These are phyloP conservation scores for Myiopsitta monachus DNA, from an alignment of 2,113 vertebrate genomes.

Conservation along the genomic window DNA sequence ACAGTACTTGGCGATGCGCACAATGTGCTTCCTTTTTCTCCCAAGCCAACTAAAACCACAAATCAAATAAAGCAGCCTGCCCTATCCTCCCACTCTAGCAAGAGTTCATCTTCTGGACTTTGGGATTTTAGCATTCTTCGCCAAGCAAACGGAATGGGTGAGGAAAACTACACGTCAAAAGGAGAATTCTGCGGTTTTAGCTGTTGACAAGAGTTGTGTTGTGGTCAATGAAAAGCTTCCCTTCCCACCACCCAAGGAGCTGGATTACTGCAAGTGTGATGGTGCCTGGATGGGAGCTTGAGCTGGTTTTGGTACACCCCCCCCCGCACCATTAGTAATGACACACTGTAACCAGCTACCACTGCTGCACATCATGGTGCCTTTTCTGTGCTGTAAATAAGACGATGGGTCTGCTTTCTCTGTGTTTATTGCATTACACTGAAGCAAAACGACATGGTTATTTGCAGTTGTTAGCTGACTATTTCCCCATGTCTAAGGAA, in stretches of 20 bases:
- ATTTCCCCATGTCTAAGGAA: neutral
- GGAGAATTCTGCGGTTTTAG: neutral
- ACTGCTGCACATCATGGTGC: rapidly evolving
- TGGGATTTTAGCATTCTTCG: neutral
- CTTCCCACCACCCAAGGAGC: neutral
- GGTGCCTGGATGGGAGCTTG: neutral
- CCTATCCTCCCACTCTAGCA: neutral
- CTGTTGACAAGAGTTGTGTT: neutral
- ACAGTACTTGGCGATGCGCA: neutral
- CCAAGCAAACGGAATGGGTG: neutral
- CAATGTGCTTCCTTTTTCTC: neutral
- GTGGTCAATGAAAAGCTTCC: neutral
- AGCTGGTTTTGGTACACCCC: neutral
- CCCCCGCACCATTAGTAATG: neutral
- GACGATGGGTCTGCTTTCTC: neutral
- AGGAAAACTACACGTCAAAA: neutral
- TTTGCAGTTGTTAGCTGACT: neutral
- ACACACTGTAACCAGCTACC: neutral
- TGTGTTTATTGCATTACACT: slow-evolving; percentile 13
- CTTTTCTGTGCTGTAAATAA: neutral
- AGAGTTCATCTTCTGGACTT: neutral
- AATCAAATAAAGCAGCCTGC: neutral
- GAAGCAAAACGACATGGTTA: neutral
- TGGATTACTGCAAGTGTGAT: neutral
- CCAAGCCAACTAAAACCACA: rapidly evolving